These are phyloP conservation scores for Mercenaria mercenaria DNA, from an alignment of 1,140 invertebrate species.

Conservation along the genomic window DNA sequence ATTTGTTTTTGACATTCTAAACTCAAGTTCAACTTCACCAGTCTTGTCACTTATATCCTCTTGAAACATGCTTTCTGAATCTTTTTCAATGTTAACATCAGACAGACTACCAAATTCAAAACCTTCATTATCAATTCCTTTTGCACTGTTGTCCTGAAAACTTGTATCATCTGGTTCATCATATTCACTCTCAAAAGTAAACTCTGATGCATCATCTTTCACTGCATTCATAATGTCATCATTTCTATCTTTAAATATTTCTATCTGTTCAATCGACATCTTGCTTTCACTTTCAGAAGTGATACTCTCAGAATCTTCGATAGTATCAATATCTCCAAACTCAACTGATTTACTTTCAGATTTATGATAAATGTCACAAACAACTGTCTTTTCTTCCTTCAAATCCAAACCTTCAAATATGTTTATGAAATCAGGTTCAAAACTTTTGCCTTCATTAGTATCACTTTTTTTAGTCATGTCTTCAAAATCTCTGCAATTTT, in stretches of 20 bases:
- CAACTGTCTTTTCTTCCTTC: background rate
- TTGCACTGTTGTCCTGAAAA: background rate
- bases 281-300: background rate
- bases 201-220: background rate
- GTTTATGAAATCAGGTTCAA: background rate
- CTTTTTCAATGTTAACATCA: conserved; percentile 29
- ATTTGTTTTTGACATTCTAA: too few relatives aligned
- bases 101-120: background rate
- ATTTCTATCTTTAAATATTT: background rate
- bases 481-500: background rate
- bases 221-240: background rate
- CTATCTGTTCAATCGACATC: background rate
- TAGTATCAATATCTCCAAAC: background rate
- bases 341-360: background rate
- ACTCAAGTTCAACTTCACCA: too few relatives aligned
- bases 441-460: background rate
- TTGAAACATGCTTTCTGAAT: conserved; percentile 33
- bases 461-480: background rate
- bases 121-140: background rate
- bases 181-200: background rate
- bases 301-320: background rate
- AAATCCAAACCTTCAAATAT: background rate
- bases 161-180: background rate
- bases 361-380: background rate
- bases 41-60: background rate